Base-by-base conservation (phyloP, 2,888 invertebrate species). In the Thelaira solivaga region DNA sequence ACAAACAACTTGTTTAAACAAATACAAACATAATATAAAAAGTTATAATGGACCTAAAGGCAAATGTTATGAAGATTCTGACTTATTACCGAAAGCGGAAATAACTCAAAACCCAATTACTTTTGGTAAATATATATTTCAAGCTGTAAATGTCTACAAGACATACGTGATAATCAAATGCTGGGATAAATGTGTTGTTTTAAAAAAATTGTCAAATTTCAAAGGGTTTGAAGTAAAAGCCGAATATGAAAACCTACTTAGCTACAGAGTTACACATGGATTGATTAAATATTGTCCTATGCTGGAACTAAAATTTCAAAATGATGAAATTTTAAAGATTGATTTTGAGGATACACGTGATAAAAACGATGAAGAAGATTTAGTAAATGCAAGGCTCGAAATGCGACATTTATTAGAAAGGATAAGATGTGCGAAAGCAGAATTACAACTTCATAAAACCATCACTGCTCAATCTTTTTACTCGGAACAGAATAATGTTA, bases 41-140 rank as follows among this genome's bases (percentile, higher is more conserved):
- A 11, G 53, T 1, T 86, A 86, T 16, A 47, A 61, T 2, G 87
- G 87, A 0, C 82, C 84, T 7, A 73, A 81, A 3, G 80, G 81
- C 24, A 84, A 83, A 36, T 77, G 75, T 64, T 61, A 39, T 41
- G 49, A 41, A 18, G 26, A 20, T n/a, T 20, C 62, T n/a, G 24
- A 8, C 4, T 20, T 34, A 11, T 3, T 7, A 4, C 7, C 45
- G 10, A 36, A 18, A 26, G 18, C 8, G 8, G 43, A 16, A 45
- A 29, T 24, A n/a, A 8, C 13, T 34, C 16, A 8, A 24, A 26
- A 29, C 18, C 74, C 74, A 3, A 69, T 87, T 6, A 75, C 55
- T 8, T 45, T 88, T 8, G 88, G 88, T 13, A 88, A 88, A 72
- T 88, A 82, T 59, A 78, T 86, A 13, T 86, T 85, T 80, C 81